Evolutionary conservation across 2,888 invertebrate species (phyloP), one percentile per base, ranked within the genome.

Genomic region (Coelogynopora nodosa): DNA sequence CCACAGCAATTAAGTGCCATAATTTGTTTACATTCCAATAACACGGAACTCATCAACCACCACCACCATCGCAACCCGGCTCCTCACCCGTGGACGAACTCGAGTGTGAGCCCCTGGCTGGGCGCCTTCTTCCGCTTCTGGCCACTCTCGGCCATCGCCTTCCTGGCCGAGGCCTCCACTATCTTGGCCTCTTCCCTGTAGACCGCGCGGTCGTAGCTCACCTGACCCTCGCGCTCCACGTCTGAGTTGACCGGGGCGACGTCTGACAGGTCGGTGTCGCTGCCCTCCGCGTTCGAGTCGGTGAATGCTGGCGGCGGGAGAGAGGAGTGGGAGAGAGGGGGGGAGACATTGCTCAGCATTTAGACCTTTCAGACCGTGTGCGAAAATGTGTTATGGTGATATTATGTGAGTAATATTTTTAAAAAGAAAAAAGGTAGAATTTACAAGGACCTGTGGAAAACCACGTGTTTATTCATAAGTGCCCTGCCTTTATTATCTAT

Each of bases 231-330:
- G 5, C 89, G 88, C 87, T 92, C 92, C 30, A 92, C 88, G 88
- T 92, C 92, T 13, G 91, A 91, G 88, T 92, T 92, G 0, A 92
- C 85, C 74, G 89, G 90, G 0, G 89, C 90, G 2, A 91, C 90
- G 88, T 91, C 92, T n/a, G 91, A 91, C 86, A 91, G 83, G 82
- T 92, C 92, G 0, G 91, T 91, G 88, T 92, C 92, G 89, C 90
- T 90, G 80, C 90, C 92, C 87, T 92, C 92, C 88, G 91, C 91
- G 89, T 91, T 91, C 0, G 91, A 91, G 88, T 92, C 91, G 26
- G 91, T 88, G 88, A 90, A 91, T 1, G 91, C 91, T 91, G 89
- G n/a, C n/a, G n/a, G n/a, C n/a, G n/a, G n/a, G n/a, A n/a, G n/a
- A n/a, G n/a, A n/a, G n/a, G n/a, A n/a, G n/a, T n/a, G n/a, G n/a